phyloP scores from a whole-genome alignment of 2,797 vertebrate genomes.

The Xerus rutilus region DNA sequence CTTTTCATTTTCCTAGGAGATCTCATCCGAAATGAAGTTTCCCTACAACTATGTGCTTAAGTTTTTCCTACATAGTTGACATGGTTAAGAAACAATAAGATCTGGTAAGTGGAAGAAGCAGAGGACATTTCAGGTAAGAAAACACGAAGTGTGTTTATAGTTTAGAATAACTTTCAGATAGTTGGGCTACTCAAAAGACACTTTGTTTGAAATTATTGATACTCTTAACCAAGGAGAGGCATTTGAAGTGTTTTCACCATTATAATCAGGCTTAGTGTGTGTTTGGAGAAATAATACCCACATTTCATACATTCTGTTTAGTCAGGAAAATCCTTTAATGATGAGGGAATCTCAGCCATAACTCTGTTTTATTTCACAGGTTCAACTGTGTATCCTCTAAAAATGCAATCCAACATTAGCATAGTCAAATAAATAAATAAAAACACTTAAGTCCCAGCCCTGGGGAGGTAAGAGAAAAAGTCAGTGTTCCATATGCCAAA shows the following conservation, averaged over 20 bases:
- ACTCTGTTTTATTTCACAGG: slow-evolving; percentile 63
- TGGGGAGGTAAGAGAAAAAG: slow-evolving; percentile 56
- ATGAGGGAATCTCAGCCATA: slow-evolving; percentile 59
- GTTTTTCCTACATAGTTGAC: background rate
- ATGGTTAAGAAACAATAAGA: background rate
- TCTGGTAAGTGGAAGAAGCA: background rate
- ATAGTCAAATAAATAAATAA: background rate
- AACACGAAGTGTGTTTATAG: background rate
- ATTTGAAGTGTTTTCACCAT: slow-evolving; percentile 42
- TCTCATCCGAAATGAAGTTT: background rate
- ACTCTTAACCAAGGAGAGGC: background rate
- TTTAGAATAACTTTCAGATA: background rate
- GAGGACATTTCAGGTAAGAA: background rate
- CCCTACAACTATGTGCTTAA: background rate
- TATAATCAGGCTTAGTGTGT: background rate
- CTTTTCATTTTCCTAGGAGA: background rate
- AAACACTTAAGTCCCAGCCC: background rate
- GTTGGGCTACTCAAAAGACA: background rate
- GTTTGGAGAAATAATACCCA: slow-evolving; percentile 50
- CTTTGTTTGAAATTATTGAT: background rate
- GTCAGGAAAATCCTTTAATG: slow-evolving; percentile 66
- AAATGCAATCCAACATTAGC: slow-evolving; percentile 48
- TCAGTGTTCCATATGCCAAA: slow-evolving; percentile 5
- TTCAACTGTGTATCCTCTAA: background rate
- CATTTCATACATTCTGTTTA: slow-evolving; percentile 52